Base-by-base conservation (phyloP, 2,797 vertebrate species). In the Dendrocincla fuliginosa region DNA sequence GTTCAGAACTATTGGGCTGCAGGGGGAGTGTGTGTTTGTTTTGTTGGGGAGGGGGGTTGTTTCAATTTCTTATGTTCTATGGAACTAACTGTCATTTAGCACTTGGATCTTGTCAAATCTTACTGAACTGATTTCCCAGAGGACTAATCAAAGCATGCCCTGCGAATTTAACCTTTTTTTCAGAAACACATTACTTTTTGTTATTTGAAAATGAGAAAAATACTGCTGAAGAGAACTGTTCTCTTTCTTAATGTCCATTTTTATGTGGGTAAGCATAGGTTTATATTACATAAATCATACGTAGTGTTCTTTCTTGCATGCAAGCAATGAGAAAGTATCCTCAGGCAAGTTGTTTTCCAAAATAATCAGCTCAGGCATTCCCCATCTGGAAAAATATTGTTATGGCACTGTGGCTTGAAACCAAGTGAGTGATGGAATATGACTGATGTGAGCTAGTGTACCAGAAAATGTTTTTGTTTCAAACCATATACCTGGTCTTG, bases 381-480 rank as follows among this genome's bases (percentile, higher is more conserved):
- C 53, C 56, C 60, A 88, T 37, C 55, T 53, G 37, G 69, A 92
- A 93, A 96, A 92, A 80, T 83, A 84, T 28, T 88, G 30, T 78
- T 91, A 46, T n/a, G 46, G 53, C 50, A 57, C 33, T 80, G 30
- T 75, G 75, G 24, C 39, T 89, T 84, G 63, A 91, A 95, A 76
- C 15, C 3, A 3, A 79, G 64, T 88, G 67, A 95, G 9, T 68
- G 61, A 53, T 84, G 19, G 80, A 78, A 93, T 77, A 83, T 77
- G 83, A 94, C 50, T 84, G 59, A 93, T 94, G 63, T 74, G 82
- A 95, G 74, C 14, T 56, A 84, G 27, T 78, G 84, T 77, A 93
- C 61, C 81, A 93, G 84, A 92, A 97, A 95, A 89, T 90, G 27
- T 75, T 93, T 89, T 89, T 90, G 63, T 89, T 96, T 92, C 87